Conservation (phyloP, 2,113 vertebrate genomes). For the Apistogramma diplotaenia region DNA sequence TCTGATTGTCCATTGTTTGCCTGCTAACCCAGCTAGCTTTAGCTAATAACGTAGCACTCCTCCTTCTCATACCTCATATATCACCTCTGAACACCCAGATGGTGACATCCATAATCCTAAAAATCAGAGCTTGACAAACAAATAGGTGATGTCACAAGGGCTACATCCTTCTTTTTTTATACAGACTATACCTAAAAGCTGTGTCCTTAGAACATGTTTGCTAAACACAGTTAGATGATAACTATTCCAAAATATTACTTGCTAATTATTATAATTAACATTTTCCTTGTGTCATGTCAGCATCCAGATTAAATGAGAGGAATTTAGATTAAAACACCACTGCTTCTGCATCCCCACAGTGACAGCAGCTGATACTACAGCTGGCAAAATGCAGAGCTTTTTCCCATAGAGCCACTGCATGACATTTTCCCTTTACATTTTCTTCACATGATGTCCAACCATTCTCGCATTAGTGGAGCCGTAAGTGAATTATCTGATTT, state of each 20-base stretch:
- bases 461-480: constrained; percentile 30
- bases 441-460: constrained; percentile 43
- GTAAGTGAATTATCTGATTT: constrained; percentile 57
- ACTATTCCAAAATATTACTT: neutral
- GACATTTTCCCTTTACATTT: constrained; percentile 3
- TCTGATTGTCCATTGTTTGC: no score
- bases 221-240: neutral
- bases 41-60: no score
- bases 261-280: no score
- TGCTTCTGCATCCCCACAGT: no score
- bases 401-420: neutral
- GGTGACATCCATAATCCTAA: neutral
- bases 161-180: neutral
- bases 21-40: no score
- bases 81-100: no score
- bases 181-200: no score
- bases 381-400: neutral
- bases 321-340: no score
- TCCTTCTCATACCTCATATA: no score
- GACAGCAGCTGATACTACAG: no score
- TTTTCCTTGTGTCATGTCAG: no score
- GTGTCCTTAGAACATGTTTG: neutral
- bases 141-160: neutral
- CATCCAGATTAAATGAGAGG: no score
- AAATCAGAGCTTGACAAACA: neutral